Conservation (phyloP, 2,888 invertebrate genomes). For the Pseudoips prasinana region DNA sequence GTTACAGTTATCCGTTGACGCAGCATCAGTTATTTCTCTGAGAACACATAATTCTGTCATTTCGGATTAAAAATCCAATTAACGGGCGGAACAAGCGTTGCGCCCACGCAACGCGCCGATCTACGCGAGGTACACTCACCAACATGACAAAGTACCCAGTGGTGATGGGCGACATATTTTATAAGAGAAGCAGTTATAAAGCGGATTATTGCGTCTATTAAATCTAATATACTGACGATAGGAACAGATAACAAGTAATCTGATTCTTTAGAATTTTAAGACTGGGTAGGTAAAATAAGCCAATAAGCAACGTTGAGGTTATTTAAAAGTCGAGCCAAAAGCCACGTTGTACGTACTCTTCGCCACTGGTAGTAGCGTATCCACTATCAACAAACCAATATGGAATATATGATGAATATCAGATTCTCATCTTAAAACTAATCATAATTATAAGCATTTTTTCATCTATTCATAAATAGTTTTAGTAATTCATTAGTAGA, state of each 20-base stretch:
- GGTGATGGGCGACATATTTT: no score
- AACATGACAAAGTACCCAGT: no score
- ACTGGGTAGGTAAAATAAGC: no score
- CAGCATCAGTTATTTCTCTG: slow-evolving; percentile 17
- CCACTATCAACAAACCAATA: no score
- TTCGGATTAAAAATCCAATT: slow-evolving; percentile 49
- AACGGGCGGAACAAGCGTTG: slow-evolving; percentile 30
- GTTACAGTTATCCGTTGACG: slow-evolving; percentile 18
- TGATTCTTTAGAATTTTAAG: no score
- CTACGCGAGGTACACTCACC: slow-evolving; percentile 7
- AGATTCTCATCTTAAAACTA: slow-evolving; percentile 5
- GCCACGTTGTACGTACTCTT: no score
- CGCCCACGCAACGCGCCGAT: slow-evolving; percentile 31
- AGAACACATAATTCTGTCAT: slow-evolving; percentile 37
- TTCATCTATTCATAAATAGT: slow-evolving; percentile 4
- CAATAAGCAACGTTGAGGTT: no score
- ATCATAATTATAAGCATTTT: slow-evolving; percentile 6
- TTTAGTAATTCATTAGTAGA: slow-evolving; percentile 12
- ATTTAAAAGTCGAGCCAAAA: no score
- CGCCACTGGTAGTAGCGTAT: background rate
- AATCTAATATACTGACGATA: no score
- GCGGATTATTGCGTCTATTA: no score
- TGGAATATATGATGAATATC: slow-evolving; percentile 1
- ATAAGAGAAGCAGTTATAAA: no score
- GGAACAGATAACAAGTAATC: no score